A percentile compares a stretch with the other conserved stretches of the same genome.
Evolutionary conservation across 1,140 invertebrate species (phyloP).

Genomic region (Drosophila micromelanica): DNA sequence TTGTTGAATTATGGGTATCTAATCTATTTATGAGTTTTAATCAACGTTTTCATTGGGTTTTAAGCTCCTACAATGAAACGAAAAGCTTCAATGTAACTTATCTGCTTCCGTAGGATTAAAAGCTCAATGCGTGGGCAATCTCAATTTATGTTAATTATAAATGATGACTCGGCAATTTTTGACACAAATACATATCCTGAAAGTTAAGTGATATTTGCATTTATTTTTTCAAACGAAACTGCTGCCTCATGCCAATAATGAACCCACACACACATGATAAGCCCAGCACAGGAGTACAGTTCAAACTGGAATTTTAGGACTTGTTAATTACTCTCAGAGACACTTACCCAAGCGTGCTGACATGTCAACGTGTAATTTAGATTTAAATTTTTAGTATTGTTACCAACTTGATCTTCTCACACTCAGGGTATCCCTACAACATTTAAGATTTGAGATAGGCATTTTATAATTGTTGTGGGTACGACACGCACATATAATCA

Average conservation of each 20-base stretch:
- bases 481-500: slow-evolving; percentile 46
- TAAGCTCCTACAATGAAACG: too few species aligned
- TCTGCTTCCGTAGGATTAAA: too few species aligned
- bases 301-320: slow-evolving; percentile 18
- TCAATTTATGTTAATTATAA: slow-evolving; percentile 69
- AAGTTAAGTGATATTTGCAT: slow-evolving; percentile 46
- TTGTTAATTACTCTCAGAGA: slow-evolving; percentile 58
- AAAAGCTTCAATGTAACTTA: too few species aligned
- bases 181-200: neutral
- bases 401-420: slow-evolving; percentile 15
- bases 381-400: slow-evolving; percentile 63
- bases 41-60: too few species aligned
- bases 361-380: slow-evolving; percentile 56
- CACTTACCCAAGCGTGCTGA: slow-evolving; percentile 26
- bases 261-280: too few species aligned
- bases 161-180: slow-evolving; percentile 34
- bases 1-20: too few species aligned
- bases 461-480: slow-evolving; percentile 67
- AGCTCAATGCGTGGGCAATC: slow-evolving; percentile 9
- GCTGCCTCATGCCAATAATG: slow-evolving; percentile 3
- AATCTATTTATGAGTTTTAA: too few species aligned
- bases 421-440: neutral
- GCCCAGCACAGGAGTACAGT: too few species aligned
- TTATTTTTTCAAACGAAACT: slow-evolving; percentile 42
- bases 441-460: slow-evolving; percentile 68